phyloP scores from a whole-genome alignment of 2,888 invertebrate species.

The Matsumyia berberina region DNA sequence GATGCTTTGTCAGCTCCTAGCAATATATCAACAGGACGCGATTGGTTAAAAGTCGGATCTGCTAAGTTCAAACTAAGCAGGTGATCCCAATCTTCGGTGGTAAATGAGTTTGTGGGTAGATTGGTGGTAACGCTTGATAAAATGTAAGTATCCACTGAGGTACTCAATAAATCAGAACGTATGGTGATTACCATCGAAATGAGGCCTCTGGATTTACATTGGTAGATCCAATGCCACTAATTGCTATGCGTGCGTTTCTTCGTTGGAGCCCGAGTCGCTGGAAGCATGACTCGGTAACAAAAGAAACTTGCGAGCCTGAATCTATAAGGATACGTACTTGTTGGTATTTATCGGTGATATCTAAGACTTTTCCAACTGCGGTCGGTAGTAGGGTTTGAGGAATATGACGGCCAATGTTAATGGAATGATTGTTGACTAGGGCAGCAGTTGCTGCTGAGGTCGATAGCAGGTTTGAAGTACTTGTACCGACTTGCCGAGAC shows the following conservation, averaged over 20 bases:
- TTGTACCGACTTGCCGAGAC: too few species aligned
- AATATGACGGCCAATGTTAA: not conserved
- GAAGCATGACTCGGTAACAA: not conserved
- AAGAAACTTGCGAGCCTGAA: not conserved
- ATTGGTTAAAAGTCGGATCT: slow-evolving; percentile 57
- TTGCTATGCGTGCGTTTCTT: too few species aligned
- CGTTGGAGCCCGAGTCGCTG: not conserved
- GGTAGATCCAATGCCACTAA: too few species aligned
- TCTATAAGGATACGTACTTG: not conserved
- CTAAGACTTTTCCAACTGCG: not conserved
- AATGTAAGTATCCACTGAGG: slow-evolving; percentile 2
- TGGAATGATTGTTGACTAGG: not conserved
- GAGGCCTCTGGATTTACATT: not conserved
- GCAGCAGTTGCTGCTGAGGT: too few species aligned
- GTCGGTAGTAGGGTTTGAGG: not conserved
- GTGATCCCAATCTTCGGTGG: slow-evolving; percentile 24
- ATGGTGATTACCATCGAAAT: not conserved
- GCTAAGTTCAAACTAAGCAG: slow-evolving; percentile 41
- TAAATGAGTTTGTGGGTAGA: slow-evolving; percentile 2
- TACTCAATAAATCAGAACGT: not conserved
- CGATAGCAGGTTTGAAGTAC: not conserved
- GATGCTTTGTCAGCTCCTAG: slow-evolving; percentile 63
- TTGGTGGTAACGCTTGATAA: not conserved
- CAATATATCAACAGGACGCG: slow-evolving; percentile 55
- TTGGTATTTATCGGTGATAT: not conserved